phyloP scores from a whole-genome alignment of 1,140 invertebrate species.

The Wasmannia auropunctata region DNA sequence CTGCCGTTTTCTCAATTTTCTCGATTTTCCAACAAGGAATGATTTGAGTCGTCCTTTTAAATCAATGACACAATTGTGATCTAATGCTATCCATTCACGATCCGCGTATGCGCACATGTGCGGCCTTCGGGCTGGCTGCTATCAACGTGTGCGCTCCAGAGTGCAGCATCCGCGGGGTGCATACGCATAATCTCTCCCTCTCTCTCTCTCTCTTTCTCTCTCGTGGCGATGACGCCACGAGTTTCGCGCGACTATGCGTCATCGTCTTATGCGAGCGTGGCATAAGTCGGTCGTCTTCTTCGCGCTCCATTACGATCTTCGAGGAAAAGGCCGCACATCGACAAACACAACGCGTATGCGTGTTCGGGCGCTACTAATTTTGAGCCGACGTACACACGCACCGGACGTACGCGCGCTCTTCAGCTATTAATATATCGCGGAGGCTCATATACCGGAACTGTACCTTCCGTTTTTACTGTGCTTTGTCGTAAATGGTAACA shows the following conservation, averaged over 20 bases:
- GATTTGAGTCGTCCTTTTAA: background rate
- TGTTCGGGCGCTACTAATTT: slow-evolving; percentile 63
- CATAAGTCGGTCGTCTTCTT: slow-evolving; percentile 10
- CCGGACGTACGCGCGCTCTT: slow-evolving; percentile 56
- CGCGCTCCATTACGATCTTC: slow-evolving; percentile 46
- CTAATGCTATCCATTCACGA: background rate
- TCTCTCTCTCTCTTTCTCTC: background rate
- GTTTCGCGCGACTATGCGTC: slow-evolving; percentile 43
- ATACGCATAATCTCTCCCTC: slow-evolving; percentile 23
- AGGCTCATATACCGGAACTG: slow-evolving; percentile 69
- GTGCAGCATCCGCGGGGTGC: slow-evolving; percentile 13
- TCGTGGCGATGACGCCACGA: slow-evolving; percentile 44
- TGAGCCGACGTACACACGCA: slow-evolving; percentile 54
- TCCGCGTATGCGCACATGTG: background rate
- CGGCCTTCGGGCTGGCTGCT: background rate
- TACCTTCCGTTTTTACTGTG: slow-evolving; percentile 62
- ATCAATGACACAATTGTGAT: slow-evolving; percentile 13
- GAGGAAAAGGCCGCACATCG: slow-evolving; percentile 30
- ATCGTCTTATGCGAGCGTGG: background rate
- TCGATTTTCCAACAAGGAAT: background rate
- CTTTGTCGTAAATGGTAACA: slow-evolving; percentile 50
- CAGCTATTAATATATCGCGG: slow-evolving; percentile 67
- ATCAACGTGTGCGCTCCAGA: background rate
- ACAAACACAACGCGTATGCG: background rate
- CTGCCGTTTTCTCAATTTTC: background rate